These are phyloP conservation scores for Gyrodactylus salaris DNA, from an alignment of 1,140 invertebrate species.

Conservation along the genomic window DNA sequence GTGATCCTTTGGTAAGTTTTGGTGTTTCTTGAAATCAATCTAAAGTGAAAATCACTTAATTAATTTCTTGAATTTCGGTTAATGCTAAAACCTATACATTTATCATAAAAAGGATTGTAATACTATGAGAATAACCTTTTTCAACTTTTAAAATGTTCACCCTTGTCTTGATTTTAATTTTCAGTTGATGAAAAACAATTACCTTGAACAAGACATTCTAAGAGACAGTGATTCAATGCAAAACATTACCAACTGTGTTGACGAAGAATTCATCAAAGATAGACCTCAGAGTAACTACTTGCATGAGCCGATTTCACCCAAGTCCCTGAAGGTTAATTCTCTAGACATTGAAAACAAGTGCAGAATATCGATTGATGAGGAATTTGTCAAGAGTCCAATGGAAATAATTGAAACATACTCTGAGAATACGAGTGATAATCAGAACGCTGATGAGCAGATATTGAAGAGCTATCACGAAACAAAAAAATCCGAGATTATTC, in stretches of 20 bases:
- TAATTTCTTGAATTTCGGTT: not conserved
- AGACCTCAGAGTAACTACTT: not conserved
- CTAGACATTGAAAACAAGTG: not conserved
- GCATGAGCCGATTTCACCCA: not conserved
- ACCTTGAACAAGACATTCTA: not conserved
- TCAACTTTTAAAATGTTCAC: not conserved
- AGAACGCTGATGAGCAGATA: not conserved
- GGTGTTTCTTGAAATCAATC: no score
- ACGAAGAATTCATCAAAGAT: not conserved
- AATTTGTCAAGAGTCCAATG: not conserved
- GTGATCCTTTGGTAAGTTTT: not conserved
- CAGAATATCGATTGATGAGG: not conserved
- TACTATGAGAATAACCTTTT: no score
- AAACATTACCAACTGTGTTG: not conserved
- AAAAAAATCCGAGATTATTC: not conserved
- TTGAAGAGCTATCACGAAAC: not conserved
- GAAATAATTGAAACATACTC: not conserved
- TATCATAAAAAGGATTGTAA: no score
- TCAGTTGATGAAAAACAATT: not conserved
- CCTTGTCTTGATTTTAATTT: not conserved
- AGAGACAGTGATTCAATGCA: not conserved
- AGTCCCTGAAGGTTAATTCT: no score
- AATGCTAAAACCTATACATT: no score
- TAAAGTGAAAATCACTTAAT: not conserved
- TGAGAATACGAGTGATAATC: not conserved